Conservation (phyloP, 2,113 vertebrate species). For the Dissostichus mawsoni region DNA sequence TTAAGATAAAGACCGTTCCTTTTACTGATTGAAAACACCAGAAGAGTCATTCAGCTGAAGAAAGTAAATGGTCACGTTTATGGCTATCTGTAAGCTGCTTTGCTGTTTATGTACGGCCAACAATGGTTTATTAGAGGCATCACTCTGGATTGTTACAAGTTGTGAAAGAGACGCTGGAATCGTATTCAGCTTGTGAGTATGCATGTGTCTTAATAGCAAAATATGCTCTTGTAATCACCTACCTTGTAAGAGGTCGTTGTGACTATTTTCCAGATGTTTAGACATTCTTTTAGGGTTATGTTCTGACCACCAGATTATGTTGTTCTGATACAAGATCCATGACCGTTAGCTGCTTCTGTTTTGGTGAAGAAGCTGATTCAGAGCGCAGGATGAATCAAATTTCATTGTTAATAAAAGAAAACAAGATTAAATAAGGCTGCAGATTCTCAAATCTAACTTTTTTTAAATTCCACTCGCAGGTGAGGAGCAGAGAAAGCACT, state of each 20-base stretch:
- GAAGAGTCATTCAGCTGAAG: neutral
- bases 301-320: neutral
- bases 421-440: too few species aligned
- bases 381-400: too few species aligned
- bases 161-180: too few species aligned
- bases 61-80: neutral
- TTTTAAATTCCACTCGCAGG: neutral
- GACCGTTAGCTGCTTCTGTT: neutral
- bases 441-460: neutral
- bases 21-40: neutral
- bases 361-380: too few species aligned
- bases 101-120: neutral
- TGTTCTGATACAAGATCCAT: slow-evolving; percentile 5
- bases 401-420: too few species aligned
- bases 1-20: neutral
- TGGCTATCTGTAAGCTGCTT: neutral
- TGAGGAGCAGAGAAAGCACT: neutral
- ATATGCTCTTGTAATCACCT: too few species aligned
- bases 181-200: too few species aligned
- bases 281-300: neutral
- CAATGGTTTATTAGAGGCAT: neutral
- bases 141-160: neutral
- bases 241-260: too few species aligned
- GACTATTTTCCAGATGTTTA: too few species aligned
- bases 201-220: too few species aligned